Conservation (phyloP, 2,113 vertebrate genomes). For the Phodopus roborovskii region DNA sequence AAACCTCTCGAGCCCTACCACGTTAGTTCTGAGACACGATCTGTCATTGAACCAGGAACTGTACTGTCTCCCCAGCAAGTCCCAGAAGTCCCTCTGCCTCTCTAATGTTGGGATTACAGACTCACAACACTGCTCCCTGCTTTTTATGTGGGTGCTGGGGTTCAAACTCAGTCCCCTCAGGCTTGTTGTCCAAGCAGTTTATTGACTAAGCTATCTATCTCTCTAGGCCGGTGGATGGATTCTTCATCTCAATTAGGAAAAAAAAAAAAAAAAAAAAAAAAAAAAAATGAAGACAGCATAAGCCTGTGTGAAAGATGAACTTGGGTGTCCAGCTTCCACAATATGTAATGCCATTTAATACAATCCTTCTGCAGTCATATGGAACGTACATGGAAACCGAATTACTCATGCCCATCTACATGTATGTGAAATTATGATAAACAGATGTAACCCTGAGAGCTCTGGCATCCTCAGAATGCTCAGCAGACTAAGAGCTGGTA, state of each 20-base stretch:
- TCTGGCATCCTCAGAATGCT: neutral
- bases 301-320: neutral
- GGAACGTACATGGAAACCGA: neutral
- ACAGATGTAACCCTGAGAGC: neutral
- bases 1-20: neutral
- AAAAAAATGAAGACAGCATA: neutral
- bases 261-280: conserved; percentile 10
- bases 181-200: too few species aligned
- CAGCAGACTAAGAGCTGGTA: neutral
- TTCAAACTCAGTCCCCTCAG: neutral
- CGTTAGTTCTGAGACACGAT: neutral
- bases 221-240: neutral
- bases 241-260: neutral
- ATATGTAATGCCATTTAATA: neutral
- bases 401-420: neutral
- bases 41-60: neutral
- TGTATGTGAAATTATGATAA: neutral
- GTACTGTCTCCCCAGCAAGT: neutral
- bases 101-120: neutral
- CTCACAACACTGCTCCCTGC: neutral
- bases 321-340: neutral
- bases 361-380: neutral
- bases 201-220: neutral
- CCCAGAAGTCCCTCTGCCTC: neutral
- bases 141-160: neutral